A percentile compares a stretch with the other conserved stretches of the same genome.
Evolutionary conservation across 2,888 invertebrate genomes (phyloP).

Genomic region (Eristalis arbustorum): DNA sequence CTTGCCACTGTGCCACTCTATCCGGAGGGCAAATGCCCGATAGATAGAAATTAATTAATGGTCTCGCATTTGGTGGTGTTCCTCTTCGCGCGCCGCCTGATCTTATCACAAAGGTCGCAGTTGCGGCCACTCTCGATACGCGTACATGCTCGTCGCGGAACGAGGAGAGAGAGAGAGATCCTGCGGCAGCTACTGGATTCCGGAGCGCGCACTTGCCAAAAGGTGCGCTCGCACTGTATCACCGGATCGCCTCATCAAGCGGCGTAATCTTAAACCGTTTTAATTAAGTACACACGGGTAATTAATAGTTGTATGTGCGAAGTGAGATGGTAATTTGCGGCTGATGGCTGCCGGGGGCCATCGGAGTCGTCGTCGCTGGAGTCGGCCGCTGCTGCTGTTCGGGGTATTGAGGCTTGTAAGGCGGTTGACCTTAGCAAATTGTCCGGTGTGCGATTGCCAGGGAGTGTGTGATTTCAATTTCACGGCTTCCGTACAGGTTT

Average conservation of each 20-base stretch:
- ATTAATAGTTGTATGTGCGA: constrained; percentile 69
- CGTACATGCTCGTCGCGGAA: too few relatives aligned
- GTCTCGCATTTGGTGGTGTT: constrained; percentile 65
- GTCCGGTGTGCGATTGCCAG: constrained; percentile 23
- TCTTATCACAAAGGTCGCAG: constrained; percentile 70
- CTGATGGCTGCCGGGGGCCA: constrained; percentile 49
- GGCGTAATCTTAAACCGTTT: constrained; percentile 70
- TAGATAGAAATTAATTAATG: constrained; percentile 70
- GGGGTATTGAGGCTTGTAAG: constrained; percentile 34
- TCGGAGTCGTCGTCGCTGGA: constrained; percentile 3
- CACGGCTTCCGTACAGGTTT: not conserved
- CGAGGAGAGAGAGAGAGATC: not conserved
- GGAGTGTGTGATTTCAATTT: not conserved
- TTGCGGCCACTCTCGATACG: constrained; percentile 18
- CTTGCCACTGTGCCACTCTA: not conserved
- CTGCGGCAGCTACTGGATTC: constrained; percentile 40
- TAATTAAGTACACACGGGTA: constrained; percentile 71
- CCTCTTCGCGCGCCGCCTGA: constrained; percentile 58
- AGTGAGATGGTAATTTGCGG: constrained; percentile 69
- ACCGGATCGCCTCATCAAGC: constrained; percentile 61
- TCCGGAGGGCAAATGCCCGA: constrained; percentile 60
- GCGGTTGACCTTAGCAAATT: constrained; percentile 66
- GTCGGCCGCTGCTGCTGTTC: not conserved
- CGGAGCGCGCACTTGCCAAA: constrained; percentile 57
- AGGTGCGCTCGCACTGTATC: constrained; percentile 59